Conservation (phyloP, 2,797 vertebrate species). For the Enteromius viviparus region DNA sequence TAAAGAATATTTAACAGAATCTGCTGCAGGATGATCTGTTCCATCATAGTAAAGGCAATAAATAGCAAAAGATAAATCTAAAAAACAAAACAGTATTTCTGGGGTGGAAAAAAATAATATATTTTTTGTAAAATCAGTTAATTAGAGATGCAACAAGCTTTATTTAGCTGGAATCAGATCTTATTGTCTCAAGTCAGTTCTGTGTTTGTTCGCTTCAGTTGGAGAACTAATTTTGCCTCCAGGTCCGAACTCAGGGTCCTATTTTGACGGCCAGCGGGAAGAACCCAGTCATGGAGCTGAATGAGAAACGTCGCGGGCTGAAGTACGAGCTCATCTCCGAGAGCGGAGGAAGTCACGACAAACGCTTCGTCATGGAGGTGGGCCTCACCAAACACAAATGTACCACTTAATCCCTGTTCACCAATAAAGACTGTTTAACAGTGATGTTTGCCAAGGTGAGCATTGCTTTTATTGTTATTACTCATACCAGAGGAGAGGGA, state of each 20-base stretch:
- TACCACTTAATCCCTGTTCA: not conserved
- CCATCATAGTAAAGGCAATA: no score
- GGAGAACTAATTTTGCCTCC: slow-evolving; percentile 15
- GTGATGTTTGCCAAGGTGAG: not conserved
- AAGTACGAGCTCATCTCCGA: slow-evolving; percentile 98
- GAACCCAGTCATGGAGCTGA: slow-evolving; percentile 99
- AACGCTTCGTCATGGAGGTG: slow-evolving; percentile 98
- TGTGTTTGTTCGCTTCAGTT: not conserved
- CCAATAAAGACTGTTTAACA: not conserved
- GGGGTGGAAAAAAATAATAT: no score
- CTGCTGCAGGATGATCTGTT: no score
- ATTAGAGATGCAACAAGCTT: no score
- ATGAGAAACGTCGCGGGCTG: slow-evolving; percentile 96
- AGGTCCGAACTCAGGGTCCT: slow-evolving; percentile 99
- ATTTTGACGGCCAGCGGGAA: slow-evolving; percentile 98
- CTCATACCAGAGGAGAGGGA: not conserved
- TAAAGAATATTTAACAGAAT: no score
- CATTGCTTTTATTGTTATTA: not conserved
- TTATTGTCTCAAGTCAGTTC: not conserved
- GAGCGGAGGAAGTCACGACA: slow-evolving; percentile 97
- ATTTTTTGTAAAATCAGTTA: no score
- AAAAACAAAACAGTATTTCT: no score
- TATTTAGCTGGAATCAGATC: no score
- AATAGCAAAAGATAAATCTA: no score
- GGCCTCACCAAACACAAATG: slow-evolving; percentile 53